Evolutionary conservation across 2,113 vertebrate species (phyloP), one percentile per base, ranked within the genome.

Genomic region (Pagrus major): DNA sequence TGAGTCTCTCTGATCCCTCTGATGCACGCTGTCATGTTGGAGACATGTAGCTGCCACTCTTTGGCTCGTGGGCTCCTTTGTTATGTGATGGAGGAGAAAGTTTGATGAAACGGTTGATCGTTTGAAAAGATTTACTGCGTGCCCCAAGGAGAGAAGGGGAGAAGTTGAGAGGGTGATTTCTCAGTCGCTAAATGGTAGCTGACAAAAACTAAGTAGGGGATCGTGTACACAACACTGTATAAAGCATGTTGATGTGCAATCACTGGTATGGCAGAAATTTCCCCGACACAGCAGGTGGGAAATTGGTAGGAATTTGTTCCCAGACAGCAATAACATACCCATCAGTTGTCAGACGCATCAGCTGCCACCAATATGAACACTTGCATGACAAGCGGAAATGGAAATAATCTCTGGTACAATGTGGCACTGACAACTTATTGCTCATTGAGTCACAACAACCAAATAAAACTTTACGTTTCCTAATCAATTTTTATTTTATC

Each of bases 61-160:
- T 60, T 65, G 20, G 37, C 16, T 58, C 5, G 14, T 23, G 33
- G 15, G 44, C 42, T 76, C 41, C 27, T 85, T 76, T 82, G 55
- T 67, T 80, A 52, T 56, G 54, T 76, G 46, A 63, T 39, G 72
- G 66, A 61, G 69, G 81, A 80, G 63, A 80, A 86, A 69, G 69
- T 84, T 47, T 67, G 71, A 82, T 76, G 63, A 80, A 80, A 83
- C 1, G 14, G 9, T 21, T 59, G 21, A 71, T 71, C n/a, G 21
- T 41, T 52, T 33, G 16, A 44, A 51, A 61, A 46, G 35, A 56
- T 58, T 74, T 52, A 58, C 23, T 60, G 27, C 33, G n/a, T 15
- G 16, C 67, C 35, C 46, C n/a, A 15, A 47, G 42, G 18, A 55
- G 37, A 59, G 41, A 58, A 10, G 7, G 54, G 15, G 25, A 46